Evolutionary conservation across 2,888 invertebrate species (phyloP).

Genomic region (Calliopum simillimum): DNA sequence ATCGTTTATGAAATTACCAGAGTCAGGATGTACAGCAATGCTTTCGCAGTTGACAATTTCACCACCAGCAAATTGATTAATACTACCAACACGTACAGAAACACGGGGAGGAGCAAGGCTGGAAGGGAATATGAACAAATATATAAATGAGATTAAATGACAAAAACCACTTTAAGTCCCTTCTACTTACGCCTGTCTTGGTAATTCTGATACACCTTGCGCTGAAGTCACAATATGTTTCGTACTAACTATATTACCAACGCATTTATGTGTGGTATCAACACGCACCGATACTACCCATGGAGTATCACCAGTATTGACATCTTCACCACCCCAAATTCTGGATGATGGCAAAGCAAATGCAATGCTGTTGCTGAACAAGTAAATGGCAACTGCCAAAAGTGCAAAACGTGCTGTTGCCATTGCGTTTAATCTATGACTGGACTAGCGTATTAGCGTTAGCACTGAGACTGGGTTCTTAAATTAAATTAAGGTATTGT

Average conservation of each 20-base stretch:
- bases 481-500: too few species aligned
- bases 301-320: slow-evolving; percentile 58
- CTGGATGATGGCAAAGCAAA: slow-evolving; percentile 43
- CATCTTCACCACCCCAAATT: slow-evolving; percentile 61
- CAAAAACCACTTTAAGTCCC: not conserved
- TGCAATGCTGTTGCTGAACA: slow-evolving; percentile 21
- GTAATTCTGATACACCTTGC: slow-evolving; percentile 51
- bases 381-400: slow-evolving; percentile 29
- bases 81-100: slow-evolving; percentile 58
- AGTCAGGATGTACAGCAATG: slow-evolving; percentile 55
- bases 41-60: slow-evolving; percentile 48
- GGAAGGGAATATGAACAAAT: slow-evolving; percentile 1
- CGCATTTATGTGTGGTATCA: slow-evolving; percentile 54
- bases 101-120: slow-evolving; percentile 48
- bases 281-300: slow-evolving; percentile 61
- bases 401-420: slow-evolving; percentile 49
- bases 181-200: slow-evolving; percentile 36
- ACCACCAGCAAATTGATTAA: slow-evolving; percentile 61
- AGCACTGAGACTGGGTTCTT: not conserved
- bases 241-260: slow-evolving; percentile 51
- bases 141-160: not conserved
- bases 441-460: slow-evolving; percentile 25
- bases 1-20: slow-evolving; percentile 60
- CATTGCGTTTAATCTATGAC: slow-evolving; percentile 46
- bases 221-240: slow-evolving; percentile 56